phyloP scores from a whole-genome alignment of 2,888 invertebrate genomes.

The Nipponacmea schrenckii region DNA sequence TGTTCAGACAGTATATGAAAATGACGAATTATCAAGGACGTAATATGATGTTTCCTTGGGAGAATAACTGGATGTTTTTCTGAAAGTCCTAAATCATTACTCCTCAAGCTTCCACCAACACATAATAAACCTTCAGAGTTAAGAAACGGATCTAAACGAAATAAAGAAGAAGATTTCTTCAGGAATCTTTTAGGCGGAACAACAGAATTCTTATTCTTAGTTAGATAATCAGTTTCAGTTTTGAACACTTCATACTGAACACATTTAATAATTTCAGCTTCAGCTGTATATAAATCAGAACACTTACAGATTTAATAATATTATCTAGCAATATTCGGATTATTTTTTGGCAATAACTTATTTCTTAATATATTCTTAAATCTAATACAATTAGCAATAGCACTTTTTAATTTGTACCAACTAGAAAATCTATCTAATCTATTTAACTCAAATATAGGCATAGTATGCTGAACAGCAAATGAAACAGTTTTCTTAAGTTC shows the following conservation, averaged over 20 bases:
- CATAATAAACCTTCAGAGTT: slow-evolving; percentile 24
- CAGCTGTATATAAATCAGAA: neutral
- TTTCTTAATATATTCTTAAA: too few relatives aligned
- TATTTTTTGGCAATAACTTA: too few relatives aligned
- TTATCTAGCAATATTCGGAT: too few relatives aligned
- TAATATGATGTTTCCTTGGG: slow-evolving; percentile 33
- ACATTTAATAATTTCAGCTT: neutral
- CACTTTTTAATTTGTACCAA: neutral
- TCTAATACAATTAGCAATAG: neutral
- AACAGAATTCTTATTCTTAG: too few relatives aligned
- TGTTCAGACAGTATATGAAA: slow-evolving; percentile 32
- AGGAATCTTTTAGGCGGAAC: neutral
- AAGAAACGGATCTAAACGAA: slow-evolving; percentile 23
- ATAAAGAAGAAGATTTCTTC: neutral
- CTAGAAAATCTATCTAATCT: neutral
- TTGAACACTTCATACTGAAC: slow-evolving; percentile 1
- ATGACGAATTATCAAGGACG: slow-evolving; percentile 33
- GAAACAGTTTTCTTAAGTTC: slow-evolving; percentile 4
- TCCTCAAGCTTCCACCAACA: slow-evolving; percentile 30
- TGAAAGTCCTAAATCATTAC: neutral
- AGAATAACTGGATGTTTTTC: slow-evolving; percentile 39
- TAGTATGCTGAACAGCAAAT: neutral
- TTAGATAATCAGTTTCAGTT: too few relatives aligned
- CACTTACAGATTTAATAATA: too few relatives aligned
- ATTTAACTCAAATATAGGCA: neutral